These are phyloP conservation scores for Scrobipalpa costella DNA, from an alignment of 2,888 invertebrate genomes.

Conservation along the genomic window DNA sequence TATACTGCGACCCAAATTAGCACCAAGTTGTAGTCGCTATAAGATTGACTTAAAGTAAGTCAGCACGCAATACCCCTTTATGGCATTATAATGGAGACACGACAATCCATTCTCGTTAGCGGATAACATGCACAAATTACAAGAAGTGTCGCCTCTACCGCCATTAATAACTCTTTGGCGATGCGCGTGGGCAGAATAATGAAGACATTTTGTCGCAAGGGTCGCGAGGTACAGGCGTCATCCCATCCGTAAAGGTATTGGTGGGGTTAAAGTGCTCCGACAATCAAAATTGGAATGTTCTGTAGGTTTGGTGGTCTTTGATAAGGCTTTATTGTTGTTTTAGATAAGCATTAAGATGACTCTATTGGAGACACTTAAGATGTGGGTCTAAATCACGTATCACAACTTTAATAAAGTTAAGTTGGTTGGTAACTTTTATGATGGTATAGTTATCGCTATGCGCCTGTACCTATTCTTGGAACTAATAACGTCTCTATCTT, in stretches of 20 bases:
- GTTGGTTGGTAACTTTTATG: too few relatives aligned
- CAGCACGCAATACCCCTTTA: constrained; percentile 14
- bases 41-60: constrained; percentile 7
- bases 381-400: too few relatives aligned
- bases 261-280: constrained; percentile 8
- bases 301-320: neutral
- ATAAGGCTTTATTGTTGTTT: constrained; percentile 7
- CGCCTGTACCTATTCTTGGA: too few relatives aligned
- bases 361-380: neutral
- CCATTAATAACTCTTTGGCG: constrained; percentile 22
- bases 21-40: neutral
- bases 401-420: neutral
- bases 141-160: constrained; percentile 20
- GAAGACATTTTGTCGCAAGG: constrained; percentile 52
- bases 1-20: neutral
- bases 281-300: neutral
- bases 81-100: constrained; percentile 20
- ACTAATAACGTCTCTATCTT: too few relatives aligned
- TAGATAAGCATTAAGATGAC: neutral
- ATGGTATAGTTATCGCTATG: too few relatives aligned
- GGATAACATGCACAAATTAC: constrained; percentile 22
- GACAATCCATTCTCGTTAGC: constrained; percentile 27
- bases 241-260: too few relatives aligned
- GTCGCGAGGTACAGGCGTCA: constrained; percentile 29
- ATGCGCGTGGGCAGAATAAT: constrained; percentile 58